Conservation (phyloP, 2,888 invertebrate genomes). For the Xanthia icteritia region DNA sequence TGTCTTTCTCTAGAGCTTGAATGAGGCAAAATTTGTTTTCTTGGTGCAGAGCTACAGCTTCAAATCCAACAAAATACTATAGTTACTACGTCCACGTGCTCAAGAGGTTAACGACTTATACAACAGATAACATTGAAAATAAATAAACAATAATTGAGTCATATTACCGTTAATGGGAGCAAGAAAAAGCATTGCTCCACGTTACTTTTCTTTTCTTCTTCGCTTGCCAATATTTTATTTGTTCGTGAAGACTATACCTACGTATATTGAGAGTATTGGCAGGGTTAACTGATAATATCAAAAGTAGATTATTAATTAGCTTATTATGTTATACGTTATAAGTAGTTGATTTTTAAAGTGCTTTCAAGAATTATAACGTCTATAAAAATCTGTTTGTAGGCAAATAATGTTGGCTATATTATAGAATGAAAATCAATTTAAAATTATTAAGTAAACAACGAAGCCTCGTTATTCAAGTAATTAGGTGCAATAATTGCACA, state of each 20-base stretch:
- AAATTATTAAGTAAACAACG: too few species aligned
- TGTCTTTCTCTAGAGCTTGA: slow-evolving; percentile 90
- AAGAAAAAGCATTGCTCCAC: slow-evolving; percentile 38
- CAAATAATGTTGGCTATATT: neutral
- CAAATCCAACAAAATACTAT: slow-evolving; percentile 89
- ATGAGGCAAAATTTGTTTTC: slow-evolving; percentile 88
- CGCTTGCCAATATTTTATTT: neutral
- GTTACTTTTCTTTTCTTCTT: slow-evolving; percentile 16
- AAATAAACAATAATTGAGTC: slow-evolving; percentile 83
- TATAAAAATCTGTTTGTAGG: neutral
- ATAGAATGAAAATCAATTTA: neutral
- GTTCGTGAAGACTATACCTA: slow-evolving; percentile 9
- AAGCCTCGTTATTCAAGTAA: neutral
- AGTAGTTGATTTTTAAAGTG: slow-evolving; percentile 4
- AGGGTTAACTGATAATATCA: slow-evolving; percentile 49
- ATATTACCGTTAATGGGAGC: slow-evolving; percentile 50
- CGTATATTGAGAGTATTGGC: slow-evolving; percentile 20
- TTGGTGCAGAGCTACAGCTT: slow-evolving; percentile 89
- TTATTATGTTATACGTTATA: slow-evolving; percentile 1
- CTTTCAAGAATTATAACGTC: neutral
- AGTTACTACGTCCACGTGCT: slow-evolving; percentile 88
- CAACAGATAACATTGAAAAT: slow-evolving; percentile 85
- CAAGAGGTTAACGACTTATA: slow-evolving; percentile 88
- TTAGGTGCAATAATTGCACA: neutral
- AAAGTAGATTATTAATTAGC: slow-evolving; percentile 27